Percentiles rank a stretch among this genome's conserved stretches.
Conservation (phyloP, 2,888 invertebrate species). For the Mechanitis messenoides region DNA sequence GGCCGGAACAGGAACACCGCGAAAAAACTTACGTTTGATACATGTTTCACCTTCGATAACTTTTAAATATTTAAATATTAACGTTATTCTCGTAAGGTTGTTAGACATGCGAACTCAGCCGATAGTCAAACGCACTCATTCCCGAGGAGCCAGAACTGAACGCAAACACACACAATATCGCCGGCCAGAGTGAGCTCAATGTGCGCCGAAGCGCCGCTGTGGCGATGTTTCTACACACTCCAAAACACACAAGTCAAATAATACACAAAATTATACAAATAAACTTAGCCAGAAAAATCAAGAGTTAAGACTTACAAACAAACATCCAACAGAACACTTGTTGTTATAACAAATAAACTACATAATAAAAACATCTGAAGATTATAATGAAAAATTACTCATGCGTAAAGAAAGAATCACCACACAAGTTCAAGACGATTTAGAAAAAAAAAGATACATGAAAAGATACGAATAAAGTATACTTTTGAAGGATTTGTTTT, state of each 20-base stretch:
- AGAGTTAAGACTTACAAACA: not conserved
- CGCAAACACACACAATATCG: conserved; percentile 71
- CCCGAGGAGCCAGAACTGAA: conserved; percentile 55
- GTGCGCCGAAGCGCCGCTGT: conserved; percentile 34
- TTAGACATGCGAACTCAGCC: conserved; percentile 55
- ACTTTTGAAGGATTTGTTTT: too few relatives aligned
- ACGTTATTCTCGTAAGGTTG: conserved; percentile 15
- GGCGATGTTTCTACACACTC: conserved; percentile 55
- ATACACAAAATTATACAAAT: conserved; percentile 32
- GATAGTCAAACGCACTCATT: conserved; percentile 54
- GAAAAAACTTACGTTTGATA: conserved; percentile 36
- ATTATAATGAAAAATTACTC: not conserved
- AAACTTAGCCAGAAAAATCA: not conserved
- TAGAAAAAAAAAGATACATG: too few relatives aligned
- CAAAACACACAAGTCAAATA: conserved; percentile 52
- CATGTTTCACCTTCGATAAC: conserved; percentile 4
- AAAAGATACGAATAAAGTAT: too few relatives aligned
- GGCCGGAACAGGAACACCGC: conserved; percentile 45
- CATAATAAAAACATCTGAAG: not conserved
- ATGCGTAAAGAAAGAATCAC: not conserved
- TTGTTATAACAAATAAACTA: not conserved
- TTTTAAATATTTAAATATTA: not conserved
- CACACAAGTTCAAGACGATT: not conserved
- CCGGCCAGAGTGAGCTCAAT: conserved; percentile 71
- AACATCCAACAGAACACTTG: not conserved